Conservation (phyloP, 2,797 vertebrate species). For the Iguana delicatissima region DNA sequence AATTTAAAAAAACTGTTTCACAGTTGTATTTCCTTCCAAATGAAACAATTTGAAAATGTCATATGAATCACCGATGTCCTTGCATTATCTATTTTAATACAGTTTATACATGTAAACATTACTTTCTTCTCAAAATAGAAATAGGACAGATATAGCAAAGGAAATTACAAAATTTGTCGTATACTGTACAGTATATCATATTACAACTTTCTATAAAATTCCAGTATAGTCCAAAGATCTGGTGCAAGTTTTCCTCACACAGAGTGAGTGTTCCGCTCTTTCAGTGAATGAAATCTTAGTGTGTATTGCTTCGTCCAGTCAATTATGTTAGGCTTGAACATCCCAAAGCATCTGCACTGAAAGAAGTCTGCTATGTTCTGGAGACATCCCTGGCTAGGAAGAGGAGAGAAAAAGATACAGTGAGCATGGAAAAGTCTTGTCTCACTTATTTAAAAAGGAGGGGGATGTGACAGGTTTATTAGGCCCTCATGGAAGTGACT, state of each 20-base stretch:
- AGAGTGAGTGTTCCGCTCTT: constrained; percentile 82
- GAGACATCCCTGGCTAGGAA: constrained; percentile 86
- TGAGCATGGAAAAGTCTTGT: constrained; percentile 27
- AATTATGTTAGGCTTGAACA: constrained; percentile 85
- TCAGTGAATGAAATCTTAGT: constrained; percentile 76
- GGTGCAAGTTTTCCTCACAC: constrained; percentile 76
- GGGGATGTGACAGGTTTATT: background rate
- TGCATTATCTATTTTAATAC: constrained; percentile 64
- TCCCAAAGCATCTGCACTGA: constrained; percentile 90
- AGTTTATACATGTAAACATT: constrained; percentile 68
- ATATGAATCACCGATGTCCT: background rate
- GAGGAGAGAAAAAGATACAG: constrained; percentile 30
- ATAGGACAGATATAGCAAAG: constrained; percentile 35
- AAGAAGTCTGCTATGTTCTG: constrained; percentile 94
- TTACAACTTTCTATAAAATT: constrained; percentile 57
- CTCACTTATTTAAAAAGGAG: constrained; percentile 1
- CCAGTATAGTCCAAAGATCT: background rate
- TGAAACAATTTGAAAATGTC: constrained; percentile 38
- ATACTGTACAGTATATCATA: constrained; percentile 54
- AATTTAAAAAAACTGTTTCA: constrained; percentile 28
- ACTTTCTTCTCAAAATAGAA: constrained; percentile 67
- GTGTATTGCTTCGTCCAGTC: constrained; percentile 94
- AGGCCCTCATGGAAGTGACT: background rate
- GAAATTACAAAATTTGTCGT: constrained; percentile 48
- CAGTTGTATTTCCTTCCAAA: constrained; percentile 31